Percentiles rank a stretch among this genome's conserved stretches.
Evolutionary conservation across 2,888 invertebrate species (phyloP).

Genomic region (Tetanocera ferruginea): DNA sequence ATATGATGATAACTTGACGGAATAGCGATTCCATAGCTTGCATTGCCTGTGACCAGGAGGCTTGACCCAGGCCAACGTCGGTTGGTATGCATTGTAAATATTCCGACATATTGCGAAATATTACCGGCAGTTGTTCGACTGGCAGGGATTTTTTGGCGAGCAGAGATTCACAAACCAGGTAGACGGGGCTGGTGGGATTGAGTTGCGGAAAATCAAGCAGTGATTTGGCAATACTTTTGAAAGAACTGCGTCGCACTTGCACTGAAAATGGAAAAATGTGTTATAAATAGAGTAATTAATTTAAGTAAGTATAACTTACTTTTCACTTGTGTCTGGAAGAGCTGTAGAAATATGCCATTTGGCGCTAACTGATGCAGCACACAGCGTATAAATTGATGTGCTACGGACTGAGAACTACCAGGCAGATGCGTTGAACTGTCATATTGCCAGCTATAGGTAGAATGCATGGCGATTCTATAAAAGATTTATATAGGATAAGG

Average conservation of each 20-base stretch:
- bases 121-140: constrained; percentile 79
- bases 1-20: constrained; percentile 79
- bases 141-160: constrained; percentile 84
- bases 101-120: constrained; percentile 91
- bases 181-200: constrained; percentile 94
- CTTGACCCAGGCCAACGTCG: constrained; percentile 79
- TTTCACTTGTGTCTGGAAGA: constrained; percentile 91
- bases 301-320: constrained; percentile 71
- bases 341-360: constrained; percentile 95
- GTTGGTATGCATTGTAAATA: constrained; percentile 94
- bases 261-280: constrained; percentile 53
- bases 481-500: too few relatives aligned
- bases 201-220: constrained; percentile 96
- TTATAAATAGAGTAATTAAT: neutral
- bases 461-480: constrained; percentile 80
- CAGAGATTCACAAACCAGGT: constrained; percentile 82
- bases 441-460: constrained; percentile 90
- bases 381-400: constrained; percentile 96
- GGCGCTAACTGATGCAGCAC: constrained; percentile 96
- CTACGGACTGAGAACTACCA: constrained; percentile 94
- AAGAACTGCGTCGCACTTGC: constrained; percentile 81
- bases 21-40: constrained; percentile 90
- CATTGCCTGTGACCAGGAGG: constrained; percentile 85
- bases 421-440: constrained; percentile 91
- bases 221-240: constrained; percentile 93